Evolutionary conservation across 2,888 invertebrate genomes (phyloP).

Genomic region (Mythimna loreyi): DNA sequence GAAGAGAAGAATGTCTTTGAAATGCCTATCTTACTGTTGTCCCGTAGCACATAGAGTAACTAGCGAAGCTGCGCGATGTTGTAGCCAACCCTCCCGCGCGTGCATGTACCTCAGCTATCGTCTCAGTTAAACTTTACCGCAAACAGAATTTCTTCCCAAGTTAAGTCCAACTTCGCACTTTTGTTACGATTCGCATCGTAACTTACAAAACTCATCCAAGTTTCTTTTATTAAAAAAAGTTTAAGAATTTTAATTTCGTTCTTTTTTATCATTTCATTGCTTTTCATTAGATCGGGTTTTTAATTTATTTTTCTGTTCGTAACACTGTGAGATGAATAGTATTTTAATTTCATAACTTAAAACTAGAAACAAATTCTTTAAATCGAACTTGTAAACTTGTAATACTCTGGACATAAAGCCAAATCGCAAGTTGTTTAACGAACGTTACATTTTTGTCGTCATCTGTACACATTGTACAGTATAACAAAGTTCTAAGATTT

Average conservation of each 20-base stretch:
- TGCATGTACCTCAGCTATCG: too few relatives aligned
- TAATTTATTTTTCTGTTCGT: slow-evolving; percentile 12
- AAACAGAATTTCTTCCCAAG: neutral
- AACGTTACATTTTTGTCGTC: neutral
- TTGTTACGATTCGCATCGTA: slow-evolving; percentile 29
- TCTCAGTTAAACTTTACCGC: slow-evolving; percentile 3
- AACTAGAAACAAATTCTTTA: neutral
- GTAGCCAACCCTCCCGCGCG: neutral
- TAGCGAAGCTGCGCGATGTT: neutral
- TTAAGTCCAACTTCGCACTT: slow-evolving; percentile 3
- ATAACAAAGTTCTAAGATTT: neutral
- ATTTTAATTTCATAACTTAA: slow-evolving; percentile 1
- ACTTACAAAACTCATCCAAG: slow-evolving; percentile 40
- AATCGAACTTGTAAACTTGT: neutral
- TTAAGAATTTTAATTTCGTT: slow-evolving; percentile 28
- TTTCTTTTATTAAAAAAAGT: slow-evolving; percentile 42
- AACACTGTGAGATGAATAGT: neutral
- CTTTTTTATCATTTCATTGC: slow-evolving; percentile 38
- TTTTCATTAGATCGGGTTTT: slow-evolving; percentile 22
- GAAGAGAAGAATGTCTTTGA: neutral
- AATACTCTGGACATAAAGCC: neutral
- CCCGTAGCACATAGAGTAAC: neutral
- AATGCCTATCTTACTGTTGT: neutral
- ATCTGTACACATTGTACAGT: neutral
- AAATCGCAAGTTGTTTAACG: neutral